These are phyloP conservation scores for Eupithecia inturbata DNA, from an alignment of 2,888 invertebrate genomes.

Conservation along the genomic window DNA sequence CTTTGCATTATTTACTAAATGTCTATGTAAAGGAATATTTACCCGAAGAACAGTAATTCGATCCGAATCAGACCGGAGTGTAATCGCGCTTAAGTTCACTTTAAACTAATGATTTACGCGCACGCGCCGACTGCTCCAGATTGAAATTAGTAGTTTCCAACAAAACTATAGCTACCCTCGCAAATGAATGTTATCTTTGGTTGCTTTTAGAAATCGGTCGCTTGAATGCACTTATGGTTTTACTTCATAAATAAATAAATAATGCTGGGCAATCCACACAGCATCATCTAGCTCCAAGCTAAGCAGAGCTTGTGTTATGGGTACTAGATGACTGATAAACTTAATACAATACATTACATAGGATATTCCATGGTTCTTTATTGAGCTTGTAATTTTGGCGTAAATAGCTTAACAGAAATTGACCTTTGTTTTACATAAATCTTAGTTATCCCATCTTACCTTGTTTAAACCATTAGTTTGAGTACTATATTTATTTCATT, in stretches of 20 bases:
- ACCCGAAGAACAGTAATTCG: conserved; percentile 11
- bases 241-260: too few species aligned
- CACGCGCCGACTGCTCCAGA: conserved; percentile 21
- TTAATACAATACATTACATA: too few species aligned
- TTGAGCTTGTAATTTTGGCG: neutral
- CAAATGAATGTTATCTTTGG: neutral
- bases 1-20: neutral
- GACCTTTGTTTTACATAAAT: neutral
- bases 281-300: too few species aligned
- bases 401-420: neutral
- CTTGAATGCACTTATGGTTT: neutral
- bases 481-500: neutral
- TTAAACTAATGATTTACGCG: conserved; percentile 41
- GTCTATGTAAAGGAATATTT: conserved; percentile 11
- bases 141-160: conserved; percentile 32
- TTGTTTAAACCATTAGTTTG: too few species aligned
- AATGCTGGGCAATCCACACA: too few species aligned
- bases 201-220: neutral
- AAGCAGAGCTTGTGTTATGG: too few species aligned
- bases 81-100: conserved; percentile 52
- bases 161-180: neutral
- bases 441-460: too few species aligned
- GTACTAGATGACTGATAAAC: too few species aligned
- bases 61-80: conserved; percentile 36
- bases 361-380: neutral